Base-by-base conservation (phyloP, 2,888 invertebrate genomes). In the Drosophila formosana region DNA sequence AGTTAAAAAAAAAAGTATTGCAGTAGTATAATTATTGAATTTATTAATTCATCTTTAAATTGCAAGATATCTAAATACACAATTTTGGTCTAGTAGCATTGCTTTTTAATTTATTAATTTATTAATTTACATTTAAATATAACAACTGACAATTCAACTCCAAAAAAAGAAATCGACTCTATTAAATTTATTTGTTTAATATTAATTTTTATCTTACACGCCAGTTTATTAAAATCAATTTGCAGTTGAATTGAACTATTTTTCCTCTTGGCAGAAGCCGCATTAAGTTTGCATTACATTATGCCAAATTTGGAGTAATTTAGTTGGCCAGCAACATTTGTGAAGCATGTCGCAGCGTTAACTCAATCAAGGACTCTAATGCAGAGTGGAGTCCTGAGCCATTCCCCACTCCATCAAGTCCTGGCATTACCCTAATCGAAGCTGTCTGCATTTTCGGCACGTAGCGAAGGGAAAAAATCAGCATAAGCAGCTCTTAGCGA, bases 391-490 rank as follows among this genome's bases (percentile, higher is more conserved):
- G 13, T 1, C 4, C 30, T 2, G 6, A 1, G 18, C 18, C 18
- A 18, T 8, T 1, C 41, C 23, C 13, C 18, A 0, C n/a, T 4
- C 37, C 23, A 9, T 3, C 5, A n/a, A 2, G 18, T 5, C 7
- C 26, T 39, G 6, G 18, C 26, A 5, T 34, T 45, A 45, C 58
- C 55, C 66, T 53, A 69, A 76, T 66, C 63, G 62, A 74, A 74
- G 61, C 46, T 56, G 60, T 78, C 65, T 66, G 66, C 70, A 78
- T 57, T 78, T 78, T 74, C 46, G 62, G 74, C 76, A 78, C 75
- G 78, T 74, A 66, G n/a, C 45, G 5, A 18, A 34, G 30, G 45
- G 8, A 41, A 51, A 72, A 67, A 73, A 74, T 76, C 78, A 75
- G 65, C 78, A 76, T 76, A 78, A 76, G 62, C 32, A 66, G 63